Conservation (phyloP, 2,113 vertebrate species). For the Cyanoramphus novaezelandiae region DNA sequence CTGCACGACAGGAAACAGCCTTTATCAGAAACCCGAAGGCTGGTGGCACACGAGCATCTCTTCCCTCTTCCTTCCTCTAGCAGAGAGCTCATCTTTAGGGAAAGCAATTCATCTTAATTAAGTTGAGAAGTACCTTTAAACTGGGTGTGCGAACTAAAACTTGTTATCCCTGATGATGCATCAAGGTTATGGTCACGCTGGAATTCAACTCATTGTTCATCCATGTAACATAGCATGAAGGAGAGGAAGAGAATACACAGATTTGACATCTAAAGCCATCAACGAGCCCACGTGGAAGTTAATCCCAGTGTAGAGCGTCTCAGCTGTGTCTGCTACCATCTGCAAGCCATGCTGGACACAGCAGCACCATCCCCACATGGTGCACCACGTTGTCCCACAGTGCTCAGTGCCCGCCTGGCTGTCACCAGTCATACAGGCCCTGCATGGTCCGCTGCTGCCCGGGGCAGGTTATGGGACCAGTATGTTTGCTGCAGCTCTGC, state of each 20-base stretch:
- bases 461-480: neutral
- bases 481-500: neutral
- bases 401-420: neutral
- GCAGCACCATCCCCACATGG: neutral
- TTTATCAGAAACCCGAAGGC: neutral
- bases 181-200: neutral
- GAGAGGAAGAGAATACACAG: neutral
- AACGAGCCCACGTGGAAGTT: accelerated
- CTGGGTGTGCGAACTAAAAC: neutral
- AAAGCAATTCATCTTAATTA: neutral
- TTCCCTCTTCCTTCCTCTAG: neutral
- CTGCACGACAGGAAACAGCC: neutral
- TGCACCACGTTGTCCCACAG: neutral
- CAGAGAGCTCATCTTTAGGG: neutral
- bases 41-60: neutral
- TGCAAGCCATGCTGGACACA: neutral
- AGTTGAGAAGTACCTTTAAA: neutral
- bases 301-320: neutral
- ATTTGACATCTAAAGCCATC: neutral
- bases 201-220: neutral
- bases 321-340: neutral
- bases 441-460: accelerated
- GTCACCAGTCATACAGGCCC: neutral
- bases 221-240: neutral
- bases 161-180: neutral